Evolutionary conservation across 2,113 vertebrate genomes (phyloP), one percentile per base, ranked within the genome.

Genomic region (Salvator merianae): DNA sequence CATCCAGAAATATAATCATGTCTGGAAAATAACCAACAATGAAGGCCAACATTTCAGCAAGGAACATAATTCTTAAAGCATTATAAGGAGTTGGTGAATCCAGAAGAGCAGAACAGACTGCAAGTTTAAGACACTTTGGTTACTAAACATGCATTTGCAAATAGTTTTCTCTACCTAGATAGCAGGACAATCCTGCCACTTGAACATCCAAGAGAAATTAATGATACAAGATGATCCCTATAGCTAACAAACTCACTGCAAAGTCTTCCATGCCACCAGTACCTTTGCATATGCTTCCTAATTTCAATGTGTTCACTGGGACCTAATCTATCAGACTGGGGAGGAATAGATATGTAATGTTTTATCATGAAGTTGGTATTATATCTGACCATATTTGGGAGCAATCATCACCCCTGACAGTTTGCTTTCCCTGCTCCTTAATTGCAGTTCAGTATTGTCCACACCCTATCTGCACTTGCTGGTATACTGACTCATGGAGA

Each of bases 361-460:
- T 43, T 7, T 66, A 66, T 79, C 2, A 16, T 3, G 16, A 22
- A 3, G 16, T 32, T 68, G 30, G 40, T 34, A 20, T 9, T 69
- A 50, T 38, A 24, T 26, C n/a, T 69, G 5, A 32, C 78, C 18
- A 3, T 53, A 32, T 50, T 50, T 4, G n/a, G n/a, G 20, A 43
- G 36, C 62, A n/a, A 75, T n/a, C 43, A n/a, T 30, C 59, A 62
- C 22, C 20, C 18, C 26, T 62, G 28, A 65, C 62, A 22, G 24
- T 26, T 1, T 8, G 22, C 3, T 4, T 14, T 9, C 2, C 14
- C n/a, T 3, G 5, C 32, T 65, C n/a, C n/a, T n/a, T 9, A n/a
- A 53, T 13, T 34, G n/a, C n/a, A 79, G 77, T 38, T n/a, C 66
- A 66, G 36, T 34, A n/a, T 70, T 81, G 43, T 70, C 34, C 53